These are phyloP conservation scores for Macrotus californicus DNA, from an alignment of 2,113 vertebrate species.

Conservation along the genomic window DNA sequence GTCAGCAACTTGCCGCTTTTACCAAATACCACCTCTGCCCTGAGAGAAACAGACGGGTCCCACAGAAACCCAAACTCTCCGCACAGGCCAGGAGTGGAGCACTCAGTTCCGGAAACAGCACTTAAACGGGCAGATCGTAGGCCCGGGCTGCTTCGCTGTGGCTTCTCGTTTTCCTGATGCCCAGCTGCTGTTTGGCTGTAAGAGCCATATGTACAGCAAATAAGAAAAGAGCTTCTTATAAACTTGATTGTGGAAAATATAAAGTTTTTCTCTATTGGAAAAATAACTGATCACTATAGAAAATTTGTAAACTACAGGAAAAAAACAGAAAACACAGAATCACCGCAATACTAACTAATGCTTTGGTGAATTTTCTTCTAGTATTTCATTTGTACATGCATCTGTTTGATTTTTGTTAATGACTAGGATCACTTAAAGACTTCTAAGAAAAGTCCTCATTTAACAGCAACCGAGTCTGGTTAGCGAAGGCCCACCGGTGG, in stretches of 20 bases:
- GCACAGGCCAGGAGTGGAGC: not conserved
- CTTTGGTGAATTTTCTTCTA: not conserved
- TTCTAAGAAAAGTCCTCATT: not conserved
- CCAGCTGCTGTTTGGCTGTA: not conserved
- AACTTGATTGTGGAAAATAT: not conserved
- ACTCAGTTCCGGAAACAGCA: not conserved
- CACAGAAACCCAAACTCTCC: not conserved
- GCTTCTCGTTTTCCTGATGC: not conserved
- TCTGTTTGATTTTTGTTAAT: not conserved
- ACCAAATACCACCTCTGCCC: not conserved
- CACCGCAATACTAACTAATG: not conserved
- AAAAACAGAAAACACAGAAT: not conserved
- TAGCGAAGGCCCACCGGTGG: not conserved
- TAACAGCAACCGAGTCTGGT: not conserved
- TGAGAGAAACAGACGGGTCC: not conserved
- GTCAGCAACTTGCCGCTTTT: not conserved
- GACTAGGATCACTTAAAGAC: not conserved
- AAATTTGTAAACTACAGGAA: not conserved
- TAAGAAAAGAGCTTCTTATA: not conserved
- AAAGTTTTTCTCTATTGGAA: not conserved
- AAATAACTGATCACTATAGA: not conserved
- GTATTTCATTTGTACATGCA: not conserved
- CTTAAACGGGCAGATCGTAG: not conserved
- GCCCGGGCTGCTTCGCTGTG: accelerated
- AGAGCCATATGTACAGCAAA: not conserved